Base-by-base conservation (phyloP, 2,888 invertebrate species). In the Melitaea athalia region DNA sequence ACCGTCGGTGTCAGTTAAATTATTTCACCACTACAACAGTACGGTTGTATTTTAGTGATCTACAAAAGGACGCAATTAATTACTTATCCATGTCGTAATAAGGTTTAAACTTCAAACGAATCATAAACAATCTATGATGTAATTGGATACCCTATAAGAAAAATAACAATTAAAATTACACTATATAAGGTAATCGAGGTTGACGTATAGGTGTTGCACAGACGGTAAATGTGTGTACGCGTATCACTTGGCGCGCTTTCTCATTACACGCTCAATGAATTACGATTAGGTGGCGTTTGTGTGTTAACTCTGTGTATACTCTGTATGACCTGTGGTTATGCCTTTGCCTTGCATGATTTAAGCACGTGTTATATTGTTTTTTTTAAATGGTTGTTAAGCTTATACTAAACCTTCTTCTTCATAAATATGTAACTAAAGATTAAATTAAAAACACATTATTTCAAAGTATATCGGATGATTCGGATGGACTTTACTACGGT, bases 251-350 rank as follows among this genome's bases (percentile, higher is more conserved):
- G 15, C 17, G 14, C 63, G 64, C 64, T 70, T 69, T 64, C 69
- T 53, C 52, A 24, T 52, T 70, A 63, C 45, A 63, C 55, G 63
- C 53, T 60, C 45, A 70, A 65, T 67, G 64, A 67, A 70, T 69
- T 43, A 59, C 63, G 63, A 69, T 63, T 60, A 67, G 66, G 15
- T 57, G 38, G 43, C 49, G 42, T 69, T 31, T 53, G 66, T 62
- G 49, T 57, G 42, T 38, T 38, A 38, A 38, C 38, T 38, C 2
- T 33, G 3, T 3, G 33, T 5, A 3, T 33, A 38, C 38, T 38
- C 38, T 7, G 38, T 8, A 8, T 38, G 38, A 5, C 38, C 52
- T n/a, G 24, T 11, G 24, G 24, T 52, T 52, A 38, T 38, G 8
- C 38, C 38, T 38, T 38, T 38, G 8, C 38, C 38, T 38, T 38